Conservation (phyloP, 2,888 invertebrate genomes). For the Diplolepis rosae region DNA sequence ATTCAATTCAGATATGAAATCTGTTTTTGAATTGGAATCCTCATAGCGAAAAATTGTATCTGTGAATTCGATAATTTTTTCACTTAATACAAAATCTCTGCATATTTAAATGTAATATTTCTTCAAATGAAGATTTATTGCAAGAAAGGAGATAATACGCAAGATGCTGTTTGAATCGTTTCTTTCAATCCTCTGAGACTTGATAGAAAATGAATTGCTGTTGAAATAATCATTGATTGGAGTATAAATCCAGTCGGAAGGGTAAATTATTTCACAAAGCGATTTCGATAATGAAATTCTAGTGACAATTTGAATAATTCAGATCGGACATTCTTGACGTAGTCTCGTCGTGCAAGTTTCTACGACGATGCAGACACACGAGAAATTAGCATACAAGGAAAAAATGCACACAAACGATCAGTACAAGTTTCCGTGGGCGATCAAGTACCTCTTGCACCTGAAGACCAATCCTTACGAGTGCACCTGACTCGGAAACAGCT, state of each 20-base stretch:
- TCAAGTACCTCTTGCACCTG: conserved; percentile 54
- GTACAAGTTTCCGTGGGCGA: conserved; percentile 60
- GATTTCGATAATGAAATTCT: conserved; percentile 47
- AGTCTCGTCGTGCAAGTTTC: conserved; percentile 50
- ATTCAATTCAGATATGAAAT: no score
- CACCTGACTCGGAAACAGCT: conserved; percentile 52
- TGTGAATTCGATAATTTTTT: no score
- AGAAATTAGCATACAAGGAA: conserved; percentile 56
- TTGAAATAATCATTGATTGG: background rate
- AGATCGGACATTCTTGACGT: conserved; percentile 44
- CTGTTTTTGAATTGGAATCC: no score
- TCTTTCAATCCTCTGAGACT: background rate
- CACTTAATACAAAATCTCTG: no score
- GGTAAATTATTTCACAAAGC: conserved; percentile 51
- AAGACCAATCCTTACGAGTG: conserved; percentile 44
- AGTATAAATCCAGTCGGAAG: conserved; percentile 16
- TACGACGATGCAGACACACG: conserved; percentile 48
- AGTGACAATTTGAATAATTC: conserved; percentile 46
- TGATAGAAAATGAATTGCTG: background rate
- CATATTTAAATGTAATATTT: no score
- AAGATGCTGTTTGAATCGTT: background rate
- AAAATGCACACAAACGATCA: conserved; percentile 48
- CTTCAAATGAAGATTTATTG: background rate
- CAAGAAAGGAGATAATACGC: no score
- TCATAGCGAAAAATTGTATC: no score